phyloP scores from a whole-genome alignment of 1,140 invertebrate genomes.

The Batillaria attramentaria region DNA sequence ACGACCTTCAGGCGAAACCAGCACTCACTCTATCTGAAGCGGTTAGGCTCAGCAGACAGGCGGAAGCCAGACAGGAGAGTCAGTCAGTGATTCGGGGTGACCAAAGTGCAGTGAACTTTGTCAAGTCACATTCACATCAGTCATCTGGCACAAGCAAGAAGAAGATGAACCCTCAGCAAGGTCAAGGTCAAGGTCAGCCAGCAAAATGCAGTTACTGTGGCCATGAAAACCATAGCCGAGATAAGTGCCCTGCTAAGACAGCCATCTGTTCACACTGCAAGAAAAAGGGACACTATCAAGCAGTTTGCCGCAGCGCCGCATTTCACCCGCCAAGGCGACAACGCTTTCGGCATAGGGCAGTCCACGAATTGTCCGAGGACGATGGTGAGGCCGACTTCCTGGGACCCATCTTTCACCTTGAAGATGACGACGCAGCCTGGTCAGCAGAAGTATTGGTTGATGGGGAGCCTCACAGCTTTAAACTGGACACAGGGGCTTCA shows the following conservation, averaged over 20 bases:
- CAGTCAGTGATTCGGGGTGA: not conserved
- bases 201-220: constrained; percentile 1
- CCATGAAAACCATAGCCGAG: not conserved
- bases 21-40: not conserved
- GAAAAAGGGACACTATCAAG: not conserved
- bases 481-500: constrained; percentile 1
- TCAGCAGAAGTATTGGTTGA: not conserved
- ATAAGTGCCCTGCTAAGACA: not conserved
- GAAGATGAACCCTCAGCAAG: not conserved
- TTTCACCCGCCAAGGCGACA: no score
- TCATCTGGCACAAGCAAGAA: no score
- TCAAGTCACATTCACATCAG: not conserved
- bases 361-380: constrained; percentile 6
- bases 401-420: not conserved
- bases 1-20: not conserved
- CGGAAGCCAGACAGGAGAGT: constrained; percentile 10
- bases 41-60: not conserved
- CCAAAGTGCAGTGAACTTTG: not conserved
- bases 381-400: not conserved
- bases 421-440: not conserved
- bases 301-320: no score
- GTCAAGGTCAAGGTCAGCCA: not conserved
- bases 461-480: not conserved
- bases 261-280: not conserved
- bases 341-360: not conserved